These are phyloP conservation scores for Macropodus opercularis DNA, from an alignment of 2,797 vertebrate species.

Conservation along the genomic window DNA sequence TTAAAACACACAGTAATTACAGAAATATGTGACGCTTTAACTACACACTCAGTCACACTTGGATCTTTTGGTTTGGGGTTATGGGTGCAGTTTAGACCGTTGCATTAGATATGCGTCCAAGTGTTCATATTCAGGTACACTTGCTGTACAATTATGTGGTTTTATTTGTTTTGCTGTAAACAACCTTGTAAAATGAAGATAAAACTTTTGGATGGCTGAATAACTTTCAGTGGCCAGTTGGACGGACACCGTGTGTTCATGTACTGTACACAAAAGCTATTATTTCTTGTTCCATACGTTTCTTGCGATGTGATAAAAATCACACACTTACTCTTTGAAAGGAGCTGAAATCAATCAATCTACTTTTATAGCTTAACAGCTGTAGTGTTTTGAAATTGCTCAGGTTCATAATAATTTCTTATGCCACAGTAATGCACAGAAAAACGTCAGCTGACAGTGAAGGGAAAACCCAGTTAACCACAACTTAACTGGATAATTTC, in stretches of 20 bases:
- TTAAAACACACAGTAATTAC: slow-evolving; percentile 69
- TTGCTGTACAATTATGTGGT: slow-evolving; percentile 53
- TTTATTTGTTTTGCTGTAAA: slow-evolving; percentile 65
- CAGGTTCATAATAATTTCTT: too few species aligned
- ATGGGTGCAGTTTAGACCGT: slow-evolving; percentile 45
- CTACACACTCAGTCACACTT: slow-evolving; percentile 49
- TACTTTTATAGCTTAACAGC: too few species aligned
- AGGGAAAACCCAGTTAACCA: too few species aligned
- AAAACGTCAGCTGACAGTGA: too few species aligned
- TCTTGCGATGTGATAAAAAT: too few species aligned
- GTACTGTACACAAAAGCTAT: too few species aligned
- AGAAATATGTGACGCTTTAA: slow-evolving; percentile 65
- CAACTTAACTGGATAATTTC: too few species aligned
- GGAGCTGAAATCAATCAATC: too few species aligned
- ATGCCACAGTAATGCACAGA: too few species aligned
- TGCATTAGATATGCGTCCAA: slow-evolving; percentile 33
- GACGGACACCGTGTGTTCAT: slow-evolving; percentile 24
- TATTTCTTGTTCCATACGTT: too few species aligned
- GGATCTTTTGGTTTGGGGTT: slow-evolving; percentile 57
- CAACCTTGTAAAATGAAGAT: slow-evolving; percentile 42
- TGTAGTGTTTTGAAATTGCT: too few species aligned
- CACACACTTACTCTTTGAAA: too few species aligned
- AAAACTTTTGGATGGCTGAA: slow-evolving; percentile 13
- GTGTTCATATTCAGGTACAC: slow-evolving; percentile 60
- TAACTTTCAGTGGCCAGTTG: slow-evolving; percentile 23